These are phyloP conservation scores for Clytia hemisphaerica DNA, from an alignment of 30 jellyfish, hydroid and myxozoan genomes.

Conservation along the genomic window DNA sequence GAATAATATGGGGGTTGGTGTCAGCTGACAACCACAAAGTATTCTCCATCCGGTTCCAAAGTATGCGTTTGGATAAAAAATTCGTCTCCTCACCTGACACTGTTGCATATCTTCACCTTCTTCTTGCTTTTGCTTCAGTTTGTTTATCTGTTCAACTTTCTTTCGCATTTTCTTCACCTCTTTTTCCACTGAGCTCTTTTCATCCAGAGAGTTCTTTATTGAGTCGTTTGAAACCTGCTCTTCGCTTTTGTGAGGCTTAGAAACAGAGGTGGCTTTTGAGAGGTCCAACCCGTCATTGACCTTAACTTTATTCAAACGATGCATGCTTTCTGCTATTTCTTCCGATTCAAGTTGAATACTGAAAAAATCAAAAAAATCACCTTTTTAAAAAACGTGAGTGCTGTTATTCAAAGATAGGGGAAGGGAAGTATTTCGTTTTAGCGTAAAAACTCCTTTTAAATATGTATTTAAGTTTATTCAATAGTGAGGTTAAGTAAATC, in stretches of 20 bases:
- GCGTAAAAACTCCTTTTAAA: no score
- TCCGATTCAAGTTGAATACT: conserved; percentile 15
- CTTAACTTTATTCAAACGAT: no score
- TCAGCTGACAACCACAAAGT: no score
- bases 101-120: conserved; percentile 5
- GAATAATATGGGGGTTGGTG: no score
- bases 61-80: background rate
- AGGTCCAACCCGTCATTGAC: no score
- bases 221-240: no score
- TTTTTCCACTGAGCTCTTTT: conserved; percentile 13
- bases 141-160: conserved; percentile 15
- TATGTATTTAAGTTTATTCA: no score
- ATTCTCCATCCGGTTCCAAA: background rate
- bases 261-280: no score
- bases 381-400: background rate
- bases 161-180: conserved; percentile 7
- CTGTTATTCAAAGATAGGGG: background rate
- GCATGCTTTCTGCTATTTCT: conserved; percentile 12
- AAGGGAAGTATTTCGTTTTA: background rate
- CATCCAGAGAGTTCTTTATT: no score
- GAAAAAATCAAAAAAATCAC: background rate
- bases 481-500: no score
- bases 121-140: conserved; percentile 4
- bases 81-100: background rate
- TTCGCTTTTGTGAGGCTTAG: no score